These are phyloP conservation scores for Drosophila albomicans DNA, from an alignment of 1,140 invertebrate species.

Conservation along the genomic window DNA sequence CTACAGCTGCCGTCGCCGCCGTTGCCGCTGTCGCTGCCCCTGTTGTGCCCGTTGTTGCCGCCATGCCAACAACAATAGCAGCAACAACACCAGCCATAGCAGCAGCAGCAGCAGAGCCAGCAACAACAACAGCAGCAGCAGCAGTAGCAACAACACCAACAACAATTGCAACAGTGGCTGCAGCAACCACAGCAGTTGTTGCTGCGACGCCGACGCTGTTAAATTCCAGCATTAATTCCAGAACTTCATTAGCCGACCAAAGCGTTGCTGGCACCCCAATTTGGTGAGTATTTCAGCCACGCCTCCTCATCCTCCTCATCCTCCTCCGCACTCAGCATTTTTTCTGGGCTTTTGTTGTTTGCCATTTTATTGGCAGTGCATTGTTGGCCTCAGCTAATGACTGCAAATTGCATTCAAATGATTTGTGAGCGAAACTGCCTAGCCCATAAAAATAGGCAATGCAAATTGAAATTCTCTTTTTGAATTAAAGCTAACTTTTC, in stretches of 20 bases:
- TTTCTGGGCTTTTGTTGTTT: neutral
- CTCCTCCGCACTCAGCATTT: neutral
- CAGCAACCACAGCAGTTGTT: conserved; percentile 36
- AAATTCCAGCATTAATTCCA: conserved; percentile 83
- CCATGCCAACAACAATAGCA: conserved; percentile 29
- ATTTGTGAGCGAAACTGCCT: conserved; percentile 38
- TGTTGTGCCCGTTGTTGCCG: conserved; percentile 18
- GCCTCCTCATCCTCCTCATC: neutral
- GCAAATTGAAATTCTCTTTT: neutral
- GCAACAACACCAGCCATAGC: too few relatives aligned
- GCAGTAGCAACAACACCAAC: conserved; percentile 39
- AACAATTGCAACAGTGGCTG: conserved; percentile 31
- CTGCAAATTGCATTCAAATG: conserved; percentile 65
- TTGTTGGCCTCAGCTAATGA: conserved; percentile 46
- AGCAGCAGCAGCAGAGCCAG: conserved; percentile 5
- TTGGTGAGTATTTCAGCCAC: conserved; percentile 57
- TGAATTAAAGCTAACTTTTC: too few relatives aligned
- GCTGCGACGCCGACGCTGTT: conserved; percentile 57
- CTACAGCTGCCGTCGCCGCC: conserved; percentile 22
- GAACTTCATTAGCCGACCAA: conserved; percentile 82
- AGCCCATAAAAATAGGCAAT: conserved; percentile 42
- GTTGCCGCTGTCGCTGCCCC: neutral
- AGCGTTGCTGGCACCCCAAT: conserved; percentile 44
- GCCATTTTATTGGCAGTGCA: conserved; percentile 25
- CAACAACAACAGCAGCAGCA: conserved; percentile 39